Base-by-base conservation (phyloP, 2,888 invertebrate genomes). In the Margaritifera margaritifera region DNA sequence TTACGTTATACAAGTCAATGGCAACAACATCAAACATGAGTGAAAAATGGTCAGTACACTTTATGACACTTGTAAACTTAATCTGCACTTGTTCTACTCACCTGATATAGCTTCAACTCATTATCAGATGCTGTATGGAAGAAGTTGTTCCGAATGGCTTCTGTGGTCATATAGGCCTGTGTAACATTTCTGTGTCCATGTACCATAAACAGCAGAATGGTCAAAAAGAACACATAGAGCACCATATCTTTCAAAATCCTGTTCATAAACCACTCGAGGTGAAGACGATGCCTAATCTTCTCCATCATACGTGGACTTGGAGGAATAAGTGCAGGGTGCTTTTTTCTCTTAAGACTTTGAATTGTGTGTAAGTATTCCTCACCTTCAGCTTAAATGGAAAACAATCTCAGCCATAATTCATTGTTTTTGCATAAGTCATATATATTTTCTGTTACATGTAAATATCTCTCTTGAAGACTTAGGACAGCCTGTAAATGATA, bases 201-300 rank as follows among this genome's bases (percentile, higher is more conserved):
- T 8, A 80, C 75, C 42, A 79, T 70, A 20, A 81, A 62, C 22
- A 77, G 53, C 1, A 84, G 74, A 1, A 79, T 64, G 11, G 60
- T 58, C 11, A 85, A 53, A 66, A 81, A 85, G 18, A 81, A 19
- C 0, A 70, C 22, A 60, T 84, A 84, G 59, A 84, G 59, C 18
- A 68, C 42, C 2, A 81, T 70, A 50, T 83, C 81, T n/a, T 75
- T 69, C n/a, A 83, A 54, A 8, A 79, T 74, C 20, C 66, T 59
- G 19, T 74, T 64, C 65, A 80, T 80, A 11, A 72, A 53, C 66
- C 72, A 68, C 60, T 83, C 80, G 4, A 80, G 59, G 62, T 77
- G 66, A 15, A 82, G 71, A 42, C 79, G 69, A 20, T 75, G 42
- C 53, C 63, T 68, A 42, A 82, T 81, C 31, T 73, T 64, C 24